Conservation (phyloP, 2,797 vertebrate species). For the Poeciliopsis paucimaculata region DNA sequence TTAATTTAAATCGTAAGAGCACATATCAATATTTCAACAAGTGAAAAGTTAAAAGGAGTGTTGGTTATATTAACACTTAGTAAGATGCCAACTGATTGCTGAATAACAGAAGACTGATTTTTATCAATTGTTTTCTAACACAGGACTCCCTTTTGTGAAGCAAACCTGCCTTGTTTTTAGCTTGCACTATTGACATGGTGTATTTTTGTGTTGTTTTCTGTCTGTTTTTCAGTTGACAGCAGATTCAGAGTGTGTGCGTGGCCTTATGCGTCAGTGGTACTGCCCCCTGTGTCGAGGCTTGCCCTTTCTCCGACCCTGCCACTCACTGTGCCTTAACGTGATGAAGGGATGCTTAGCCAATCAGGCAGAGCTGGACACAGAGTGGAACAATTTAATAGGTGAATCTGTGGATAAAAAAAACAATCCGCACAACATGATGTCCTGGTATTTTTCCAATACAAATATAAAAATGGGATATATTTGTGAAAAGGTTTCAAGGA, state of each 20-base stretch:
- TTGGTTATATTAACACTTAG: too few relatives aligned
- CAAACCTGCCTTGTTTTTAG: not conserved
- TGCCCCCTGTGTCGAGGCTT: conserved; percentile 88
- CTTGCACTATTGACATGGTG: not conserved
- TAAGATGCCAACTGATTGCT: not conserved
- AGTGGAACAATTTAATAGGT: conserved; percentile 92
- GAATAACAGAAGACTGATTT: not conserved
- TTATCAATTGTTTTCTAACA: not conserved
- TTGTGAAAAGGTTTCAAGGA: not conserved
- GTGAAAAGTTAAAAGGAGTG: too few relatives aligned
- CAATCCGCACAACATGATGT: not conserved
- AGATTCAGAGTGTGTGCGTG: conserved; percentile 80
- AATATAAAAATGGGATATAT: not conserved
- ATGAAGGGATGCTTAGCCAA: conserved; percentile 90
- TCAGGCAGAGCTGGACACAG: conserved; percentile 85
- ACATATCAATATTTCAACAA: not conserved
- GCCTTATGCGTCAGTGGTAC: conserved; percentile 90
- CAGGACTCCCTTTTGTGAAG: not conserved
- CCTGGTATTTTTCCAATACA: not conserved
- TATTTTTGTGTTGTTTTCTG: not conserved
- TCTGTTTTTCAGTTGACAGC: conserved; percentile 70
- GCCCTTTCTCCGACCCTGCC: conserved; percentile 84
- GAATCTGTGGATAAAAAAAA: conserved; percentile 40
- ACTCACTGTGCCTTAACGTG: conserved; percentile 89
- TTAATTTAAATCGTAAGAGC: not conserved